These are phyloP conservation scores for Lamproptera curius DNA, from an alignment of 2,888 invertebrate species.

Conservation along the genomic window DNA sequence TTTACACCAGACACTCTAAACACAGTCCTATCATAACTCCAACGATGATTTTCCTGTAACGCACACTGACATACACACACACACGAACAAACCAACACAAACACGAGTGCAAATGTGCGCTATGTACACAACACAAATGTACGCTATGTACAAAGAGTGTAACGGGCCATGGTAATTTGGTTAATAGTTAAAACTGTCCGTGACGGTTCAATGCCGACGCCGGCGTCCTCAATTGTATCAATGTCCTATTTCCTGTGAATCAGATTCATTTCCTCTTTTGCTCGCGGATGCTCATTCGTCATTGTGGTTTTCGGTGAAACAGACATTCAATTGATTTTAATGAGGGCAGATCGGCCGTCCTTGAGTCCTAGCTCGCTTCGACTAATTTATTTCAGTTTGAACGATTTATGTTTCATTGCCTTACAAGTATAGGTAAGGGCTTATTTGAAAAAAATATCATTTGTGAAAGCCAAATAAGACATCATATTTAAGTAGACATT, in stretches of 20 bases:
- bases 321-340: constrained; percentile 56
- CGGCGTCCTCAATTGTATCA: constrained; percentile 66
- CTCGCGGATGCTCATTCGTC: constrained; percentile 65
- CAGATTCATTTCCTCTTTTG: constrained; percentile 75
- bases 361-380: constrained; percentile 31
- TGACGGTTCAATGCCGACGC: constrained; percentile 52
- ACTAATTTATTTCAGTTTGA: constrained; percentile 2
- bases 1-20: too few species aligned
- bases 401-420: not conserved
- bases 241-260: constrained; percentile 74
- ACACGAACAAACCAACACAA: too few species aligned
- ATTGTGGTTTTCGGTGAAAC: constrained; percentile 53
- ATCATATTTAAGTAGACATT: too few species aligned
- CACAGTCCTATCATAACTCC: too few species aligned
- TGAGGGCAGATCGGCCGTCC: constrained; percentile 42
- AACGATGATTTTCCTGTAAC: too few species aligned
- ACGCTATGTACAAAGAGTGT: too few species aligned
- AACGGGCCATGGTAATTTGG: not conserved
- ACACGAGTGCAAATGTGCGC: too few species aligned
- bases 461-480: too few species aligned
- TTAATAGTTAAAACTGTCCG: constrained; percentile 46
- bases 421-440: too few species aligned
- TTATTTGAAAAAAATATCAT: too few species aligned
- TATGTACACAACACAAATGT: too few species aligned
- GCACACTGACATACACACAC: too few species aligned